Conservation (phyloP, 2,797 vertebrate species). For the Denticeps clupeoides region DNA sequence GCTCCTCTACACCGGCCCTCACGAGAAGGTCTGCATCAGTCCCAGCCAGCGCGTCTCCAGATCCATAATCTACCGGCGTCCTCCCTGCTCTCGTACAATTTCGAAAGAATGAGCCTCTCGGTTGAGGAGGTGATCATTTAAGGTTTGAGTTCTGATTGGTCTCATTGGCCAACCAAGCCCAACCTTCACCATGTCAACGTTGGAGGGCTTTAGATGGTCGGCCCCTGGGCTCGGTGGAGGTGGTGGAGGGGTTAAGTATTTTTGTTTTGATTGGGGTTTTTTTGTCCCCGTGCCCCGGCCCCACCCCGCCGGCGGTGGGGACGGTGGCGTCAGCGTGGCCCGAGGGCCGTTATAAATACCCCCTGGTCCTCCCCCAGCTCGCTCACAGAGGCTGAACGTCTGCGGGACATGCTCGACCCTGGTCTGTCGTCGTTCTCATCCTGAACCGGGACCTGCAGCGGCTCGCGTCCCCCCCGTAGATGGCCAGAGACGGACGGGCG, state of each 20-base stretch:
- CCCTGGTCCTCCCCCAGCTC: constrained; percentile 48
- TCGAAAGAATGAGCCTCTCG: too few relatives aligned
- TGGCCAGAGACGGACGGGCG: constrained; percentile 46
- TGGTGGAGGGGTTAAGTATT: constrained; percentile 50
- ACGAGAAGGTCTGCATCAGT: too few relatives aligned
- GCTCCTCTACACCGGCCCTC: too few relatives aligned
- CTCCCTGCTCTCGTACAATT: too few relatives aligned
- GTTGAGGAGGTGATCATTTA: too few relatives aligned
- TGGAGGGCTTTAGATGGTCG: too few relatives aligned
- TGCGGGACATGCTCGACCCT: constrained; percentile 62
- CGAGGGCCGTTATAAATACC: constrained; percentile 62
- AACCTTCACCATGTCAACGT: too few relatives aligned
- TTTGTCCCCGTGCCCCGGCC: constrained; percentile 57
- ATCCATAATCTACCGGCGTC: too few relatives aligned
- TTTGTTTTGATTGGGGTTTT: constrained; percentile 51
- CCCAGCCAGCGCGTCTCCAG: too few relatives aligned
- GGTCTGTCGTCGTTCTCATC: constrained; percentile 50
- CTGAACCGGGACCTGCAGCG: constrained; percentile 42
- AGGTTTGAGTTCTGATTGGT: too few relatives aligned
- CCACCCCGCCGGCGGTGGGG: constrained; percentile 29
- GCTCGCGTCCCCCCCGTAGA: constrained; percentile 33
- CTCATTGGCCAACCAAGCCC: too few relatives aligned
- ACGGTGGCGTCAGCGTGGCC: constrained; percentile 33
- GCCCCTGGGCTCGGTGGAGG: constrained; percentile 5
- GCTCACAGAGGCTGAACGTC: constrained; percentile 62